These are phyloP conservation scores for Lampris incognitus DNA, from an alignment of 2,113 vertebrate genomes.

Conservation along the genomic window DNA sequence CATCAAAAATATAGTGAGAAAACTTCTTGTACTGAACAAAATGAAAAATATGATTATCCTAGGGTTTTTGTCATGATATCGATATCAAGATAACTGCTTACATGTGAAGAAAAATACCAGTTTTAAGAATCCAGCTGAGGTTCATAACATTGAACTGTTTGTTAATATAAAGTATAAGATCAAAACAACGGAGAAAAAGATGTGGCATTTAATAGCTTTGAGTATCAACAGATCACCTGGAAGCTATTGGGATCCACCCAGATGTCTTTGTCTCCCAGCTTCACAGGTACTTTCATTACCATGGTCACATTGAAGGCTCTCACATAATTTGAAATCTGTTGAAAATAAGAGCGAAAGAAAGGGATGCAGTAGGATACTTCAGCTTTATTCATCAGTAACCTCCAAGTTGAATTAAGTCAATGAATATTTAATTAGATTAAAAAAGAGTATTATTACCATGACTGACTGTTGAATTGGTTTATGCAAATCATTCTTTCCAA, in stretches of 20 bases:
- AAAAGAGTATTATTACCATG: constrained; percentile 61
- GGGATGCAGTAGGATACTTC: neutral
- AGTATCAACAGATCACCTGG: constrained; percentile 40
- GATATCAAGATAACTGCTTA: no score
- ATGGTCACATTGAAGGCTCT: constrained; percentile 73
- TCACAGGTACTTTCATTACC: constrained; percentile 78
- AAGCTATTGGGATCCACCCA: constrained; percentile 72
- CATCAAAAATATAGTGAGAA: no score
- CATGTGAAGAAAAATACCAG: no score
- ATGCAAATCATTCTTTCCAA: constrained; percentile 60
- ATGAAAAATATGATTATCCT: no score
- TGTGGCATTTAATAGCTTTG: neutral
- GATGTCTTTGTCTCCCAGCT: constrained; percentile 72
- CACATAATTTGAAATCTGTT: constrained; percentile 80
- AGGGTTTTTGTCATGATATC: no score
- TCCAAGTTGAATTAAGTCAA: neutral
- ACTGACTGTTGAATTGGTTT: constrained; percentile 75
- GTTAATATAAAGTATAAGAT: neutral
- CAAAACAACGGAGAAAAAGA: neutral
- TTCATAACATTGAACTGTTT: no score
- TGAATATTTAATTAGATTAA: neutral
- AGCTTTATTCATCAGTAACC: neutral
- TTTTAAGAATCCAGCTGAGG: no score
- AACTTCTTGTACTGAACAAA: no score
- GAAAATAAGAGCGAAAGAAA: neutral